phyloP scores from a whole-genome alignment of 92 coral and sea anemone genomes.

The Galaxea fascicularis region DNA sequence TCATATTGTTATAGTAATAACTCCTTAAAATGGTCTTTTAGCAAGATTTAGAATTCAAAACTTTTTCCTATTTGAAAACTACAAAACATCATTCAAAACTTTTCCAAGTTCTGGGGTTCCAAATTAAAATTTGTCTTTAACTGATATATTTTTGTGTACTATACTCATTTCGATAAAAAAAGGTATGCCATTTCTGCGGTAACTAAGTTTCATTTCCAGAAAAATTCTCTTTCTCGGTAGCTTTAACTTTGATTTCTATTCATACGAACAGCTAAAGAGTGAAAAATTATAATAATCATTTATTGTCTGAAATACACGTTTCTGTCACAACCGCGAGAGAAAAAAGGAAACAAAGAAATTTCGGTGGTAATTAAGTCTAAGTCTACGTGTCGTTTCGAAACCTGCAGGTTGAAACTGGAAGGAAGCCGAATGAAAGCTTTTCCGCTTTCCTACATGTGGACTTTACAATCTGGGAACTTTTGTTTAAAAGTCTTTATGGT shows the following conservation, averaged over 20 bases:
- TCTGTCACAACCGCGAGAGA: no score
- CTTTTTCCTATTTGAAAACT: neutral
- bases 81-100: no score
- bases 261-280: slow-evolving; percentile 4
- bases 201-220: neutral
- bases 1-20: neutral
- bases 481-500: slow-evolving; percentile 72
- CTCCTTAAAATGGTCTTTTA: neutral
- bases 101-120: no score
- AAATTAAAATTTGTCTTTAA: no score
- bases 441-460: slow-evolving; percentile 53
- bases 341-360: neutral
- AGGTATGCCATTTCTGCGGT: neutral
- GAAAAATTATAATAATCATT: neutral
- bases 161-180: neutral
- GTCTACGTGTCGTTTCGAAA: slow-evolving; percentile 8
- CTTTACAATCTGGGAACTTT: slow-evolving; percentile 83
- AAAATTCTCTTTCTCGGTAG: neutral
- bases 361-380: neutral
- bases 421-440: neutral
- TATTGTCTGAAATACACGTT: no score
- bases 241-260: slow-evolving; percentile 14
- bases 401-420: neutral
- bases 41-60: neutral
- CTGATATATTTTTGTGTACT: neutral